Evolutionary conservation across 2,797 vertebrate species (phyloP), one percentile per base, ranked within the genome.

Genomic region (Sebastes hopkinsi): DNA sequence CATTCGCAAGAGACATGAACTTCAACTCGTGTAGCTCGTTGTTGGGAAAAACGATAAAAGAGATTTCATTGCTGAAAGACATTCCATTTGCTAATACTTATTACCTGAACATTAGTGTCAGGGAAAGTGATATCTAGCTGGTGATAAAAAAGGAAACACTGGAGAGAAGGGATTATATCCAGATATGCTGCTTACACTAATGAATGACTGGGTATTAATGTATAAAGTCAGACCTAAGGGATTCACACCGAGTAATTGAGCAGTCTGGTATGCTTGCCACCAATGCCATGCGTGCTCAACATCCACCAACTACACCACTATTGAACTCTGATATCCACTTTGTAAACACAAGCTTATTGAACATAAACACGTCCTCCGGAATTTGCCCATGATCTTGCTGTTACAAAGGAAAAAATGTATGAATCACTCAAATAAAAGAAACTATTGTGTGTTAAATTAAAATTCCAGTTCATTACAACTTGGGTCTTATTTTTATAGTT

Each of bases 161-260:
- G 58, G 81, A 79, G 82, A 88, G 68, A 69, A 27, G 67, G 79
- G 83, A 90, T 91, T 90, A 89, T 67, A 83, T 77, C 12, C 69
- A 81, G 86, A 86, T 80, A 75, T 81, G 77, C 85, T 87, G 79
- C 85, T 84, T 81, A 89, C 52, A 79, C 77, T 88, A 82, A 90
- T 86, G 80, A 86, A 89, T 72, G 72, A 81, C 76, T 85, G 79
- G 76, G 82, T 87, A 86, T 87, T 88, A 82, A 85, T 86, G 73
- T 83, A 83, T 83, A 75, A 83, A 88, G 59, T 85, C 72, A 80
- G 55, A 79, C 83, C 77, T 23, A n/a, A 66, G 74, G 85, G 82
- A 89, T 74, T 80, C 74, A 72, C 30, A 25, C 27, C 46, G 77
- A 84, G 70, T 82, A 76, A 87, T 59, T 81, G 83, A 86, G 80